Conservation (phyloP, 1,140 invertebrate genomes). For the Drosophila watanabei region DNA sequence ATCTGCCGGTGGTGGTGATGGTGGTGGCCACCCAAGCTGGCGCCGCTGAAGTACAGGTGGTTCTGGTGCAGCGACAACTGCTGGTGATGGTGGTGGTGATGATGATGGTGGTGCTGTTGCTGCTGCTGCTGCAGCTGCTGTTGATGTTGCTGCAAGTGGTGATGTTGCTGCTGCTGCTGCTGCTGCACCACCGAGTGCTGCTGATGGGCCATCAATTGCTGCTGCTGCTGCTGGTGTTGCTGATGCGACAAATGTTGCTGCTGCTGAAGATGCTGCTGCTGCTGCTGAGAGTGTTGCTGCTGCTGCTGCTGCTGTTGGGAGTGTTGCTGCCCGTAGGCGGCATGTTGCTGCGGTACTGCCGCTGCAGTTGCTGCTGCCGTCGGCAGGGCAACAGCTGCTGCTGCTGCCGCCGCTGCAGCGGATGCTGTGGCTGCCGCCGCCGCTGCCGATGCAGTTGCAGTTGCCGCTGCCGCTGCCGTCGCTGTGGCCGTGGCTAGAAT, state of each 20-base stretch:
- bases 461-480: slow-evolving; percentile 67
- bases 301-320: slow-evolving; percentile 45
- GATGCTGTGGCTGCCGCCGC: slow-evolving; percentile 49
- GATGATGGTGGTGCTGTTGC: slow-evolving; percentile 70
- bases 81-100: slow-evolving; percentile 82
- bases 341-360: slow-evolving; percentile 35
- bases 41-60: slow-evolving; percentile 81
- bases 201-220: slow-evolving; percentile 58
- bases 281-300: slow-evolving; percentile 44
- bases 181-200: slow-evolving; percentile 55
- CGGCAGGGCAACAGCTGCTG: slow-evolving; percentile 46
- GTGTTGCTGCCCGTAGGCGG: slow-evolving; percentile 15
- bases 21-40: slow-evolving; percentile 64
- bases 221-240: slow-evolving; percentile 59
- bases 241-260: slow-evolving; percentile 55
- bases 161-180: slow-evolving; percentile 59
- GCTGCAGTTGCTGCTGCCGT: slow-evolving; percentile 44
- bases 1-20: slow-evolving; percentile 83
- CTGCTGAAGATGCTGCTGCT: slow-evolving; percentile 61
- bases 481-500: slow-evolving; percentile 76
- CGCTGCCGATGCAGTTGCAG: slow-evolving; percentile 55
- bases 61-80: slow-evolving; percentile 84
- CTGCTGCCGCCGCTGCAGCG: slow-evolving; percentile 39
- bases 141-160: slow-evolving; percentile 52
- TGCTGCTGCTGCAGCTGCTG: slow-evolving; percentile 59